These are phyloP conservation scores for Leuctra nigra DNA, from an alignment of 2,888 invertebrate genomes.

Conservation along the genomic window DNA sequence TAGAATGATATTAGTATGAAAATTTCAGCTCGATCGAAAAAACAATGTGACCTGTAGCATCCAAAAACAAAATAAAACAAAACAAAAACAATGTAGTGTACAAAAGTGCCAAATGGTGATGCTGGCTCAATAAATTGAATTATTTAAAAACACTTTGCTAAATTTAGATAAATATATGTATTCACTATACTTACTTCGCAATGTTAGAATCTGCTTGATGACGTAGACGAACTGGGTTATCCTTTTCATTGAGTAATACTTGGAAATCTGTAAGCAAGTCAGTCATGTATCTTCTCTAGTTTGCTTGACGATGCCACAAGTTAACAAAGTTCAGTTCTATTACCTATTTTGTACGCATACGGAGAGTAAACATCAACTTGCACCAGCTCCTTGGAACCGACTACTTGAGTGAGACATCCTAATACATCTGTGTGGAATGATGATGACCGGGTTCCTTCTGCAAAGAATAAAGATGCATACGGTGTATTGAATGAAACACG, in stretches of 20 bases:
- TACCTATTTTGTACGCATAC: constrained; percentile 44
- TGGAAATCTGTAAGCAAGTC: constrained; percentile 29
- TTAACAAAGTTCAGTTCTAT: constrained; percentile 25
- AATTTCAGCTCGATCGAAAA: too few species aligned
- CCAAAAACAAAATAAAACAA: too few species aligned
- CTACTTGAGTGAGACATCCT: constrained; percentile 33
- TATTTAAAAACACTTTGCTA: too few species aligned
- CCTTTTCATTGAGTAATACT: constrained; percentile 26
- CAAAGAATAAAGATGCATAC: too few species aligned
- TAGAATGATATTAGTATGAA: too few species aligned
- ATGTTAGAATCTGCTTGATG: constrained; percentile 19
- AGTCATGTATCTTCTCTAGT: background rate
- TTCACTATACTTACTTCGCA: constrained; percentile 18
- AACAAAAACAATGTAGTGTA: too few species aligned
- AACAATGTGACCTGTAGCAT: too few species aligned
- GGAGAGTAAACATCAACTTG: constrained; percentile 38
- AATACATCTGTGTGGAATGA: constrained; percentile 31
- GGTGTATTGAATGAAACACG: too few species aligned
- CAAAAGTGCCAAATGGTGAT: too few species aligned
- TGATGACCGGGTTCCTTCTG: constrained; percentile 27
- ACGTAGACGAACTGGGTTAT: constrained; percentile 16
- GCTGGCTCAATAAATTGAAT: too few species aligned
- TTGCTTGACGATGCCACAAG: background rate
- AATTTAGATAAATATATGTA: too few species aligned
- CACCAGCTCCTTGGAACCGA: constrained; percentile 33